Evolutionary conservation across 2,113 vertebrate genomes (phyloP), one percentile per base, ranked within the genome.

Genomic region (Pseudopodoces humilis): DNA sequence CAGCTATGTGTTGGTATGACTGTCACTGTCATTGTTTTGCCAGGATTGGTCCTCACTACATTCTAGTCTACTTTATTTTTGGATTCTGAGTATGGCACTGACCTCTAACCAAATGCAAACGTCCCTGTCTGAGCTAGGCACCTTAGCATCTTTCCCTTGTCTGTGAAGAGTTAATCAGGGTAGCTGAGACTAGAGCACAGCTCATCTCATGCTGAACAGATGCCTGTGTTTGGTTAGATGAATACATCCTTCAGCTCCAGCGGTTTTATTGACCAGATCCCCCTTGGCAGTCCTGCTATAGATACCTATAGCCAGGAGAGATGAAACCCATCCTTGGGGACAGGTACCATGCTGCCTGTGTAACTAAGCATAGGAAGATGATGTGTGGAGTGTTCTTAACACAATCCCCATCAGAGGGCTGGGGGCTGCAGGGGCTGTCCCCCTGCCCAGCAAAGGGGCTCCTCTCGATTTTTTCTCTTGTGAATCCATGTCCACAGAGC

Each of bases 11-110:
- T 82, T 60, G 27, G 33, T 68, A 16, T 82, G 69, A 68, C 41
- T 75, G 2, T 53, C 1, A 8, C 76, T 92, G 75, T 75, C 22
- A 47, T 53, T 75, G 76, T 56, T 4, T 2, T 92, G 58, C n/a
- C 69, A 72, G 46, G 28, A 35, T 24, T 43, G 25, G 33, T 78
- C 44, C 31, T 63, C 56, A 28, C n/a, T 68, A 41, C 25, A 13
- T 86, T 86, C 88, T 68, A 44, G 30, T 43, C 65, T 84, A 25
- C 15, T 94, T 92, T 94, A 25, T 16, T 94, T 92, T 94, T 64
- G 11, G 7, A 64, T 91, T 89, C n/a, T 7, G 13, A 33, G 9
- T 35, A 24, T 43, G 37, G 22, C 22, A 65, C 11, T 91, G 23
- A 46, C 28, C 35, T 79, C 47, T 64, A n/a, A 60, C 35, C 65